Conservation (phyloP, 1,140 invertebrate genomes). For the Cecropterus lyciades region DNA sequence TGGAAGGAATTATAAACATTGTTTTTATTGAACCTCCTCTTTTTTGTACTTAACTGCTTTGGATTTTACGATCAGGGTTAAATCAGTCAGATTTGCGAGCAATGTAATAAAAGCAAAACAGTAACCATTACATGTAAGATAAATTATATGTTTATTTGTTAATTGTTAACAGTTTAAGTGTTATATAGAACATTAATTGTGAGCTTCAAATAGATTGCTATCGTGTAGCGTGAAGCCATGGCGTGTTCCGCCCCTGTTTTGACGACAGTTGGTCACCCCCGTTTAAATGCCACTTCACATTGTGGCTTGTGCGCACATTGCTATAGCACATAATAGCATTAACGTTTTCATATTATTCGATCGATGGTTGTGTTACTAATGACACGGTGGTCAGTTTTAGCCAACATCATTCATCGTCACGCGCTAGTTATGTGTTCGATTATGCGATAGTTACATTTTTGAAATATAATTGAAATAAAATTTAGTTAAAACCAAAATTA, state of each 20-base stretch:
- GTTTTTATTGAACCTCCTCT: neutral
- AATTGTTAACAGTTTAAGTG: conserved; percentile 43
- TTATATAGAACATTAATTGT: conserved; percentile 77
- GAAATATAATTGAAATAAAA: too few species aligned
- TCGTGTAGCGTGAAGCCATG: conserved; percentile 73
- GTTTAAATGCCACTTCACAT: conserved; percentile 79
- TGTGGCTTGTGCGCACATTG: conserved; percentile 78
- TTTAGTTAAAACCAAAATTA: too few species aligned
- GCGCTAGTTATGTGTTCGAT: too few species aligned
- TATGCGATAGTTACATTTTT: too few species aligned
- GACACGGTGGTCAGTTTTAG: conserved; percentile 3
- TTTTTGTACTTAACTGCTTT: neutral
- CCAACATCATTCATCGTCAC: neutral
- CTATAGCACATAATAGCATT: conserved; percentile 58
- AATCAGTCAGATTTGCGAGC: conserved; percentile 3
- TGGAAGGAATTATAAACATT: conserved; percentile 21
- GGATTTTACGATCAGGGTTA: neutral
- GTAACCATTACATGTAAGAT: neutral
- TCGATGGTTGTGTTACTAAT: conserved; percentile 40
- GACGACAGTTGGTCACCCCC: conserved; percentile 82
- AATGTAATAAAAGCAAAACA: conserved; percentile 4
- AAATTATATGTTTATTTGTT: conserved; percentile 1
- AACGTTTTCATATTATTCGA: conserved; percentile 60
- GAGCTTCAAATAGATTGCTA: conserved; percentile 74
- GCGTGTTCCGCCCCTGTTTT: conserved; percentile 68